Evolutionary conservation across 2,797 vertebrate species (phyloP).

Genomic region (Rhinatrema bivittatum): DNA sequence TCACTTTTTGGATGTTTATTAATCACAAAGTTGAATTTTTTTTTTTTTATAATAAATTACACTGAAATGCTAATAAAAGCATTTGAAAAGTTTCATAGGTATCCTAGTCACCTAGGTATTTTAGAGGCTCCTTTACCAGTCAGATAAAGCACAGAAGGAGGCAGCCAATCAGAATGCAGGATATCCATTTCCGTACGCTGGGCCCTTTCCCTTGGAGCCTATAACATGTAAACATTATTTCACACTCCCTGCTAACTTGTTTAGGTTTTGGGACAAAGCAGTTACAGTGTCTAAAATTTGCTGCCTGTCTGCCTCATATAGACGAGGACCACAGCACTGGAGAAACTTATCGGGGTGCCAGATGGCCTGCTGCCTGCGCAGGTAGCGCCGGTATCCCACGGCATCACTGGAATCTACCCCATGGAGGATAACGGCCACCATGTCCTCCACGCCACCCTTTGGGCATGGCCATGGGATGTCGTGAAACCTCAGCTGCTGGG

Average conservation of each 20-base stretch:
- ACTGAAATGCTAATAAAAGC: no score
- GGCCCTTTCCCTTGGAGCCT: no score
- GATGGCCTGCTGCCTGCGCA: constrained; percentile 67
- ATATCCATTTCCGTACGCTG: no score
- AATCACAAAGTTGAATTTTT: no score
- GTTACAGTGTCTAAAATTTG: constrained; percentile 72
- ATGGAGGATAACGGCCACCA: constrained; percentile 70
- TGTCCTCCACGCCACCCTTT: constrained; percentile 61
- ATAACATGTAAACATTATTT: no score
- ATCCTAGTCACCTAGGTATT: no score
- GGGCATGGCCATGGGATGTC: constrained; percentile 81
- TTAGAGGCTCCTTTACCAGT: no score
- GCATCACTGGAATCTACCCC: constrained; percentile 56
- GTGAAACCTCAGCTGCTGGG: constrained; percentile 47
- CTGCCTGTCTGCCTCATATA: constrained; percentile 58
- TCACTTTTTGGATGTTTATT: no score
- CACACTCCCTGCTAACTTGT: constrained; percentile 63
- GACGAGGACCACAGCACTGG: constrained; percentile 70
- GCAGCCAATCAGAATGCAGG: no score
- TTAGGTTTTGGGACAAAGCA: constrained; percentile 78
- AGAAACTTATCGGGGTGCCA: constrained; percentile 85
- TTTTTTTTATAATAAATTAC: no score
- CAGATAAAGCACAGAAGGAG: no score
- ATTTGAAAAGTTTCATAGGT: no score
- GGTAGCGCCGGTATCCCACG: constrained; percentile 54